phyloP scores from a whole-genome alignment of 1,140 invertebrate species.

The Belonocnema kinseyi region DNA sequence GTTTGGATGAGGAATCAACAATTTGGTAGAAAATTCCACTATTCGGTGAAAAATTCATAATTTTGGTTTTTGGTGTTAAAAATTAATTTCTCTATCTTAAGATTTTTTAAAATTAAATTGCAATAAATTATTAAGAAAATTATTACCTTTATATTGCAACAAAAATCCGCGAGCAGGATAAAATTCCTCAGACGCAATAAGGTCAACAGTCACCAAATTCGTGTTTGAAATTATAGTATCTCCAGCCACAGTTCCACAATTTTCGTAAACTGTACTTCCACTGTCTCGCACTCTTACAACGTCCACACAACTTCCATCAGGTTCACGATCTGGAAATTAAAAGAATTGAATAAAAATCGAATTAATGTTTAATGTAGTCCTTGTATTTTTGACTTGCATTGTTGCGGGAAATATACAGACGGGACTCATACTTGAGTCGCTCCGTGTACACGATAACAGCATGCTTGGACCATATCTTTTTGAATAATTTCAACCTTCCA shows the following conservation, averaged over 20 bases:
- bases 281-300: conserved; percentile 67
- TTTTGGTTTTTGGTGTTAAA: too few relatives aligned
- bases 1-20: too few relatives aligned
- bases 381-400: too few relatives aligned
- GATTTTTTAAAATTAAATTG: neutral
- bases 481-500: too few relatives aligned
- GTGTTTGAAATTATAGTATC: conserved; percentile 66
- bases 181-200: conserved; percentile 62
- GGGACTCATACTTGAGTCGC: too few relatives aligned
- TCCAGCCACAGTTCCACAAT: conserved; percentile 67
- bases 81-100: too few relatives aligned
- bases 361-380: too few relatives aligned
- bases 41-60: too few relatives aligned
- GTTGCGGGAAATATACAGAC: too few relatives aligned
- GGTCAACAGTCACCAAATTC: conserved; percentile 68
- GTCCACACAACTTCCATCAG: conserved; percentile 68
- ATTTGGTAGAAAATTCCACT: too few relatives aligned
- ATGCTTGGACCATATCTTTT: too few relatives aligned
- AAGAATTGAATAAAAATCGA: neutral
- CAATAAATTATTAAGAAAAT: neutral
- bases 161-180: conserved; percentile 71
- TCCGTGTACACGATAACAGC: too few relatives aligned
- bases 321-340: conserved; percentile 56
- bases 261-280: conserved; percentile 67
- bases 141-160: conserved; percentile 70